Conservation (phyloP, 2,113 vertebrate species). For the Callaeas wilsoni region DNA sequence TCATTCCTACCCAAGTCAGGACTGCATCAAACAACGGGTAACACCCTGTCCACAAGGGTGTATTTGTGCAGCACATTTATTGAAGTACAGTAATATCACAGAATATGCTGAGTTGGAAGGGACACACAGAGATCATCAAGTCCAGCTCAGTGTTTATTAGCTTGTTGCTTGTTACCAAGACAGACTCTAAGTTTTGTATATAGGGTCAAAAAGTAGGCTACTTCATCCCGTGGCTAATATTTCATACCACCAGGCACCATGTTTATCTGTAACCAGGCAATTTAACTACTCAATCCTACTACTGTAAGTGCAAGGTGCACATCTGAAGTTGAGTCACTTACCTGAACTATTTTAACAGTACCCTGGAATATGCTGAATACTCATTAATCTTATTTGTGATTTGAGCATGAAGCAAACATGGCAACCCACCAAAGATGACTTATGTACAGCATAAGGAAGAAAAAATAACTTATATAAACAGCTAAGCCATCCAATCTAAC, state of each 20-base stretch:
- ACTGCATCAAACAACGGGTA: not conserved
- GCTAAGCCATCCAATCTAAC: not conserved
- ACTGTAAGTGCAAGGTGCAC: not conserved
- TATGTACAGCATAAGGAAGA: not conserved
- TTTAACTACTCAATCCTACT: not conserved
- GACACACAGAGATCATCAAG: not conserved
- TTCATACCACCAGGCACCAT: not conserved
- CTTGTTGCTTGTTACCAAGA: not conserved
- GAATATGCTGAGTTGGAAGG: not conserved
- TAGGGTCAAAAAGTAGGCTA: not conserved
- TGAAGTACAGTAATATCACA: not conserved
- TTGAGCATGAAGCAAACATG: not conserved
- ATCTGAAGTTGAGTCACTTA: not conserved
- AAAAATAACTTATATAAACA: not conserved
- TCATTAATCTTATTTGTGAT: not conserved
- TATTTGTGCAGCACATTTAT: not conserved
- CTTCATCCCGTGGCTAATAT: not conserved
- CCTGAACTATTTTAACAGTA: not conserved
- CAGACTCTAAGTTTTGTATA: not conserved
- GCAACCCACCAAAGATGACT: not conserved
- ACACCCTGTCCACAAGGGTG: not conserved
- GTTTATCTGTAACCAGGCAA: constrained; percentile 6
- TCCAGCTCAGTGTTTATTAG: not conserved
- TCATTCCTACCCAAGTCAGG: not conserved
- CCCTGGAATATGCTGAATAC: not conserved